Evolutionary conservation across 1,140 invertebrate genomes (phyloP).

Genomic region (Zaprionus ornatus): DNA sequence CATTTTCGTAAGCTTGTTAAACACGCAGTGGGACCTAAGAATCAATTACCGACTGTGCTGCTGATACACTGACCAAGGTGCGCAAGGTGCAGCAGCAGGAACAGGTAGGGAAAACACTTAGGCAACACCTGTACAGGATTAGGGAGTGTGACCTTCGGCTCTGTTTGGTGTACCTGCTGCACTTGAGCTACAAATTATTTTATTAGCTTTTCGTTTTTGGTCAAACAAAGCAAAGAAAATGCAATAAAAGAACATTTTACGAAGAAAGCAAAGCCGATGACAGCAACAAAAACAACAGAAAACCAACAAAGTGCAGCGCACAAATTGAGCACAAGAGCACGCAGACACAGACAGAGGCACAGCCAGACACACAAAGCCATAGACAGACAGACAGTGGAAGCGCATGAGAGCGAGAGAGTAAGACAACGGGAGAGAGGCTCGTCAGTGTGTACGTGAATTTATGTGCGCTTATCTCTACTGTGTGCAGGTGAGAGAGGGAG

Average conservation of each 20-base stretch:
- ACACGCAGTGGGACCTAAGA: slow-evolving; percentile 29
- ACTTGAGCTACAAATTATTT: slow-evolving; percentile 66
- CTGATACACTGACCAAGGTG: not conserved
- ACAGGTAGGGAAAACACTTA: slow-evolving; percentile 53
- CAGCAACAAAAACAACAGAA: not conserved
- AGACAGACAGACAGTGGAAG: not conserved
- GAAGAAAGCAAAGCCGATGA: slow-evolving; percentile 21
- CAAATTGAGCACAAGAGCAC: slow-evolving; percentile 11
- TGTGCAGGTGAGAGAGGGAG: slow-evolving; percentile 9
- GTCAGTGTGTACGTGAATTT: not conserved
- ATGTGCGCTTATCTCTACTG: not conserved
- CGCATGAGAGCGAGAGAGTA: not conserved
- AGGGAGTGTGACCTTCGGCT: slow-evolving; percentile 38
- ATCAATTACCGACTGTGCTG: slow-evolving; percentile 39
- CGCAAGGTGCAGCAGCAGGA: slow-evolving; percentile 19
- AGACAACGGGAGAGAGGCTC: not conserved
- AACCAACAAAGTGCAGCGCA: slow-evolving; percentile 24
- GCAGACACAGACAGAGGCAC: not conserved
- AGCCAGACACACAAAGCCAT: not conserved
- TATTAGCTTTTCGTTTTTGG: slow-evolving; percentile 61
- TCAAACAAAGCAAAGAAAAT: slow-evolving; percentile 15
- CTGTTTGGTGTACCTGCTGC: not conserved
- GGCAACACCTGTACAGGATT: slow-evolving; percentile 71
- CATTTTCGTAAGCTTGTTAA: slow-evolving; percentile 64
- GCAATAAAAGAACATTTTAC: slow-evolving; percentile 43